These are phyloP conservation scores for Sabellastarte sp. DNA, from an alignment of 2,888 invertebrate species.

Conservation along the genomic window DNA sequence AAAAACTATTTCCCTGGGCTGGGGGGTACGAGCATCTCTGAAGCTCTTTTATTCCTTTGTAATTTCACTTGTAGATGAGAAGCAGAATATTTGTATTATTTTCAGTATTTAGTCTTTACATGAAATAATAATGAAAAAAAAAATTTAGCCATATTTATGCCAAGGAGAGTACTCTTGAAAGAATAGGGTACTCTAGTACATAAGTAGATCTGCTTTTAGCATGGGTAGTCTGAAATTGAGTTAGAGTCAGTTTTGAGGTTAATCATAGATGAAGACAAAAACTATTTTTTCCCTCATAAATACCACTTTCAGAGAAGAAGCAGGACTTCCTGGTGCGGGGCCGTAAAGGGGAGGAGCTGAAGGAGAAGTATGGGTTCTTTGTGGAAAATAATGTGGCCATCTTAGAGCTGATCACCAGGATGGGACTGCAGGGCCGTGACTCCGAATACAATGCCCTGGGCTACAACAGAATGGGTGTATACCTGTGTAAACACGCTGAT, in stretches of 20 bases:
- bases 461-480: constrained; percentile 31
- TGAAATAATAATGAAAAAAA: too few species aligned
- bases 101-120: too few species aligned
- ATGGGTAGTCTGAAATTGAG: too few species aligned
- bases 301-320: constrained; percentile 23
- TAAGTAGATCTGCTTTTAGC: neutral
- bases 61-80: too few species aligned
- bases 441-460: constrained; percentile 33
- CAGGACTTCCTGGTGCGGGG: constrained; percentile 26
- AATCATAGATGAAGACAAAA: too few species aligned
- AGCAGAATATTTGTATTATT: too few species aligned
- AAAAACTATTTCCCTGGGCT: too few species aligned
- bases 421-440: constrained; percentile 21
- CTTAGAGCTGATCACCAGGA: constrained; percentile 12
- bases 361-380: constrained; percentile 26
- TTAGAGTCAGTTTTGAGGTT: too few species aligned
- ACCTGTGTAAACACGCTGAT: constrained; percentile 29
- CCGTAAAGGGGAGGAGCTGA: constrained; percentile 22
- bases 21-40: too few species aligned
- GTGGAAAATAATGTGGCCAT: constrained; percentile 26
- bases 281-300: neutral
- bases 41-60: too few species aligned
- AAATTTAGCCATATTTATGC: too few species aligned
- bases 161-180: too few species aligned
- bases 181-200: neutral